A percentile compares a stretch with the other conserved stretches of the same genome.
phyloP scores from a whole-genome alignment of 2,113 vertebrate species.

The Podarcis raffonei region DNA sequence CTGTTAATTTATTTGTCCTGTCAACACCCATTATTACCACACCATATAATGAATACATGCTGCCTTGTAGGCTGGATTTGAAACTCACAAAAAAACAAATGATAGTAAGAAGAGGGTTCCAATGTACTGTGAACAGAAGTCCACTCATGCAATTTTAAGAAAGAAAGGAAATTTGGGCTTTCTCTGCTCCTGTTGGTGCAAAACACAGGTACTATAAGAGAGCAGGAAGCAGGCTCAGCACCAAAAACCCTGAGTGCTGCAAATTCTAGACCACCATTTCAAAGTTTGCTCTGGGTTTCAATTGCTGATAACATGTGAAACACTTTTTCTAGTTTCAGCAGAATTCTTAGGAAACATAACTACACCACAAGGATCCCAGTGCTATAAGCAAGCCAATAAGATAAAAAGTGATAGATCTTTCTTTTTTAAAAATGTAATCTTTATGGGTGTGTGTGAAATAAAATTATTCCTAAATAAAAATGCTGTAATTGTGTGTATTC shows the following conservation, averaged over 20 bases:
- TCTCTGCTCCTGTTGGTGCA: neutral
- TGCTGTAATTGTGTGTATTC: neutral
- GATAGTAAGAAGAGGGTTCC: neutral
- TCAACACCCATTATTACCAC: neutral
- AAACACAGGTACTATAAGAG: accelerated
- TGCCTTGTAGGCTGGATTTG: neutral
- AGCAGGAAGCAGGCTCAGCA: neutral
- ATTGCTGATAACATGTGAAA: neutral
- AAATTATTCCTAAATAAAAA: neutral
- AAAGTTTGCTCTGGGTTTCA: neutral
- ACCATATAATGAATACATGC: neutral
- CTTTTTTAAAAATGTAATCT: too few species aligned
- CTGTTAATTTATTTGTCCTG: neutral
- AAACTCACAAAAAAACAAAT: neutral
- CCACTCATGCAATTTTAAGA: neutral
- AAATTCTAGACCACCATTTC: neutral
- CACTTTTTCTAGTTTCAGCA: neutral
- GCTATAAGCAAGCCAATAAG: neutral
- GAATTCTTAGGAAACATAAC: neutral
- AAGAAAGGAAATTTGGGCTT: neutral
- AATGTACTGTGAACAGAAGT: too few species aligned
- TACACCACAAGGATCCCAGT: neutral
- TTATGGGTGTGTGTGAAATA: too few species aligned
- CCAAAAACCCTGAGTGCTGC: neutral
- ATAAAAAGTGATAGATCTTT: neutral